Conservation (phyloP, 1,140 invertebrate species). For the Rhagoletis zephyria region DNA sequence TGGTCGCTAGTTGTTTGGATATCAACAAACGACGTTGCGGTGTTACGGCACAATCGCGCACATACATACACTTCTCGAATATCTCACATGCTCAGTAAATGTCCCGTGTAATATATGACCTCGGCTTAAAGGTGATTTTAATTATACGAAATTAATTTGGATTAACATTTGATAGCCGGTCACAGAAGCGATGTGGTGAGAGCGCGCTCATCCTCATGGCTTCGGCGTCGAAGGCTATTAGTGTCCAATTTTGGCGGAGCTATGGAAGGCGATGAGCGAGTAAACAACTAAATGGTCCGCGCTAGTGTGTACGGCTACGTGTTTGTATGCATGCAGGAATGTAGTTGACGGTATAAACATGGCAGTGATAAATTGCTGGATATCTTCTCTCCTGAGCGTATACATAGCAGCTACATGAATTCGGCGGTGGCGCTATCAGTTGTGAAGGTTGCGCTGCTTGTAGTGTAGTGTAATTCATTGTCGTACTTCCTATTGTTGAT, state of each 20-base stretch:
- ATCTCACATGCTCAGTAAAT: conserved; percentile 28
- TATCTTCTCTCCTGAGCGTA: not conserved
- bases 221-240: conserved; percentile 18
- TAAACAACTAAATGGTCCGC: not conserved
- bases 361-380: conserved; percentile 53
- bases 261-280: not conserved
- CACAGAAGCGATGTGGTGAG: not conserved
- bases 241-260: not conserved
- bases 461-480: conserved; percentile 6
- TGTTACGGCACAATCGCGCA: not conserved
- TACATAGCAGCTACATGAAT: not conserved
- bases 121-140: conserved; percentile 60
- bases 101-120: conserved; percentile 20
- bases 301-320: not conserved
- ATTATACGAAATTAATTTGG: conserved; percentile 68
- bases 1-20: conserved; percentile 9
- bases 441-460: not conserved
- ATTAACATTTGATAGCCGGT: conserved; percentile 65
- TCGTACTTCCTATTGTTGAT: not conserved
- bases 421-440: not conserved
- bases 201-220: not conserved
- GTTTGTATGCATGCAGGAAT: not conserved
- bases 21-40: not conserved
- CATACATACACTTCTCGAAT: not conserved
- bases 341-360: not conserved